Base-by-base conservation (phyloP, 2,797 vertebrate genomes). In the Sylvia borin region DNA sequence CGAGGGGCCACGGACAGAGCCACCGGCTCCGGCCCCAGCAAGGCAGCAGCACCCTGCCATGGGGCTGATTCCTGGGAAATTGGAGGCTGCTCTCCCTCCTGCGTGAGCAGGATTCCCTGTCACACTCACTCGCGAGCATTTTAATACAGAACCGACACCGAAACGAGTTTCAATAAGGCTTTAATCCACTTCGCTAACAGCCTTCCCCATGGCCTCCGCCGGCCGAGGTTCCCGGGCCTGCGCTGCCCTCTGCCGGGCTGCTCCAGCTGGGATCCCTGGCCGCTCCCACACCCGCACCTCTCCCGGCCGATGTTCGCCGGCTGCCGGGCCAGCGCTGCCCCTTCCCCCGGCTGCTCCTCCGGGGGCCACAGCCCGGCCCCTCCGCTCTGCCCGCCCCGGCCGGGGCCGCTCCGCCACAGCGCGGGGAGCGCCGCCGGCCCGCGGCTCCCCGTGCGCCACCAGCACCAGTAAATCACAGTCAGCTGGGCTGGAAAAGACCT, bases 161-260 rank as follows among this genome's bases (percentile, higher is more conserved):
- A 22, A 20, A 19, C 0, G 43, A 29, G 38, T 32, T 82, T 64
- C 8, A 51, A 5, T 2, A 19, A 5, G 14, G 32, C 34, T 84
- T 62, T 19, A 43, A 51, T 10, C 10, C 17, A 2, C 16, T 4
- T 10, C 5, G 9, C n/a, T 5, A 11, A 5, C 51, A 13, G 54
- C 45, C 32, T 2, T 10, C 7, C 13, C 29, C n/a, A 3, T 0
- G 27, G 42, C 42, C 31, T 4, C 7, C 1, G 25, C 43, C 7
- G 24, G 64, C 45, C 42, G 10, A 7, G 50, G 58, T 81, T 62
- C 31, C 38, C 51, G 15, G 50, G 87, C 84, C 65, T 80, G 76
- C 53, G 43, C 73, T 45, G 84, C 93, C 93, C 93, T 66, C 95
- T 96, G 73, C 68, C 40, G 92, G 91, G 60, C 73, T 18, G 73